A percentile compares a stretch with the other conserved stretches of the same genome.
phyloP scores from a whole-genome alignment of 1,140 invertebrate species.

The Drosophila trapezifrons region DNA sequence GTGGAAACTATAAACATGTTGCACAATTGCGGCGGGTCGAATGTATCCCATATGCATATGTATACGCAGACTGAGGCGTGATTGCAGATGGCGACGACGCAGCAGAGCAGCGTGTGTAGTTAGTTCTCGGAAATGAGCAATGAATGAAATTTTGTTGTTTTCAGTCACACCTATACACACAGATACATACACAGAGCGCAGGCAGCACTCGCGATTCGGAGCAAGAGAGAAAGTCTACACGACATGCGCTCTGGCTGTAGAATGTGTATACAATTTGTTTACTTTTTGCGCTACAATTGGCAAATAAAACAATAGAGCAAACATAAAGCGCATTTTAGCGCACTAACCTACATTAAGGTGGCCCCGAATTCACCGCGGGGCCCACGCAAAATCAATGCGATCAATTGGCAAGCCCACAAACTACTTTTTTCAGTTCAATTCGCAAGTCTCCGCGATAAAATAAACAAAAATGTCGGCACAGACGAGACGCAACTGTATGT shows the following conservation, averaged over 20 bases:
- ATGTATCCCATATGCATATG: conserved; percentile 10
- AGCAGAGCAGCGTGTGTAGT: conserved; percentile 52
- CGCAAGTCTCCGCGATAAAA: conserved; percentile 2
- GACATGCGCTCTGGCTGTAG: conserved; percentile 40
- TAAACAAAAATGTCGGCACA: conserved; percentile 40
- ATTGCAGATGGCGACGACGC: conserved; percentile 59
- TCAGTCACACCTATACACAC: conserved; percentile 39
- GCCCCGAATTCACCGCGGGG: neutral
- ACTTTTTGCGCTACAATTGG: conserved; percentile 54
- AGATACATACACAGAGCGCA: conserved; percentile 10
- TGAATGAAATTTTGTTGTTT: conserved; percentile 78
- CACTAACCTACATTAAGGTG: conserved; percentile 33
- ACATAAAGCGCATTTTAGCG: conserved; percentile 22
- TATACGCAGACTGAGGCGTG: conserved; percentile 19
- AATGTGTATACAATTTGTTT: conserved; percentile 52
- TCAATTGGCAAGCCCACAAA: neutral
- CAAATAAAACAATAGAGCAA: conserved; percentile 46
- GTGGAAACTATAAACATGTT: conserved; percentile 23
- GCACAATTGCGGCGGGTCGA: conserved; percentile 11
- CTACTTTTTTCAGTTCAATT: conserved; percentile 7
- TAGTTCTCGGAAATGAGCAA: conserved; percentile 75
- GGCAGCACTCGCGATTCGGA: conserved; percentile 32
- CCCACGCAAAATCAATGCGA: neutral
- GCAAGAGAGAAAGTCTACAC: conserved; percentile 78
- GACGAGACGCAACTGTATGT: conserved; percentile 32